Base-by-base conservation (phyloP, 2,797 vertebrate genomes). In the Zalophus californianus region DNA sequence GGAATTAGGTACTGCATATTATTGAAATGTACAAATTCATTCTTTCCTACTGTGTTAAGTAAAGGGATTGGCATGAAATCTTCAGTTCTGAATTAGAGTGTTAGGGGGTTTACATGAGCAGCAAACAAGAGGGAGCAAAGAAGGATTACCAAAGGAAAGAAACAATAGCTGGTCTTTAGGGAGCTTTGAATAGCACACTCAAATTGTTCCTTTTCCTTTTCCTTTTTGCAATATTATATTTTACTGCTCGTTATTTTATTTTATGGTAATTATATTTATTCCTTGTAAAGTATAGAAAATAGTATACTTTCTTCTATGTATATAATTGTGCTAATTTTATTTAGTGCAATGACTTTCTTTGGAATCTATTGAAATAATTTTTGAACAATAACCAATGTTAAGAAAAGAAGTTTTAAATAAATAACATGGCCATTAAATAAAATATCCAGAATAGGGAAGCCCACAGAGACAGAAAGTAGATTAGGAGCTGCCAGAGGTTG, bases 1-100 rank as follows among this genome's bases (percentile, higher is more conserved):
- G 12, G 78, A 97, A 97, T 93, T 98, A 97, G 86, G 38, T 68
- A 38, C 35, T 56, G 3, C 2, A 27, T 73, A 94, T 60, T 97
- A 95, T 91, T 97, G 85, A 97, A 94, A 96, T 90, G 35, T 94
- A 85, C 86, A 84, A 97, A 38, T 80, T 91, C 96, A 96, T 98
- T 96, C 82, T 68, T 52, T 90, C 77, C 7, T 9, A 41, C 58
- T 89, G 41, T 77, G 94, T 44, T 92, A 97, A 98, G 87, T 70
- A 97, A 94, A 78, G 44, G 9, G 48, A 91, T 58, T 96, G 88
- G 48, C n/a, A 56, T 64, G 20, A 93, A 96, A 95, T 89, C 48
- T 85, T 80, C 92, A 66, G n/a, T 52, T 96, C 48, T 84, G 52
- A 91, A 68, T 23, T 96, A 91, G 94, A 97, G 50, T 88, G 52